Percentiles rank a stretch among this genome's conserved stretches.
These are phyloP conservation scores for Bellardia bayeri DNA, from an alignment of 2,888 invertebrate genomes.

Conservation along the genomic window DNA sequence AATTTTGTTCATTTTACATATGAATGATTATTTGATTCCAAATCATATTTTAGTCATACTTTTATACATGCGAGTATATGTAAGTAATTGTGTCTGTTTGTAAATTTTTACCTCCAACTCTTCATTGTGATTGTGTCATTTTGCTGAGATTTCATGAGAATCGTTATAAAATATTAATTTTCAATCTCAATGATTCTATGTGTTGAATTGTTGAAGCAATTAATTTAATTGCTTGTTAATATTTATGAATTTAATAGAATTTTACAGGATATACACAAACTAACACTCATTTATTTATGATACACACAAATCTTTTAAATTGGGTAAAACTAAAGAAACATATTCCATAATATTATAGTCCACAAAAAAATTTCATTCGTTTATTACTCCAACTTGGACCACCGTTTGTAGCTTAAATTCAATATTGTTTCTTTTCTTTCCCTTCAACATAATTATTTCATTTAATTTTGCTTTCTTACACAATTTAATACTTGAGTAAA, in stretches of 20 bases:
- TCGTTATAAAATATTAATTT: conserved; percentile 65
- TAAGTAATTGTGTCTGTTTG: neutral
- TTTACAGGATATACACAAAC: neutral
- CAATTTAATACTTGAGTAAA: conserved; percentile 2
- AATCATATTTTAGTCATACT: conserved; percentile 52
- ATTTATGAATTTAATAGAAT: conserved; percentile 34
- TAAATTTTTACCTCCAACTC: conserved; percentile 56
- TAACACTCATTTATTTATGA: neutral
- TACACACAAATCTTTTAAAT: neutral
- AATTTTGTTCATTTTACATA: conserved; percentile 70
- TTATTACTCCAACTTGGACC: neutral
- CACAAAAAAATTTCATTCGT: neutral
- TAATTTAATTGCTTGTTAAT: conserved; percentile 65
- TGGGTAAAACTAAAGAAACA: neutral
- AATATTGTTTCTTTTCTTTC: conserved; percentile 19
- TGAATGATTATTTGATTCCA: conserved; percentile 61
- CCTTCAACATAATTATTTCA: conserved; percentile 38
- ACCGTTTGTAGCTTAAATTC: neutral
- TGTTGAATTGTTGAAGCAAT: conserved; percentile 63
- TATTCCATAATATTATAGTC: neutral
- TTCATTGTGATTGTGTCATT: conserved; percentile 43
- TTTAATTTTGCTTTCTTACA: conserved; percentile 24
- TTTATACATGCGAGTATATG: neutral
- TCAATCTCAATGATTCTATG: conserved; percentile 62
- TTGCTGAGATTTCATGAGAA: conserved; percentile 32